Evolutionary conservation across 2,113 vertebrate genomes (phyloP).

Genomic region (Chitala chitala): DNA sequence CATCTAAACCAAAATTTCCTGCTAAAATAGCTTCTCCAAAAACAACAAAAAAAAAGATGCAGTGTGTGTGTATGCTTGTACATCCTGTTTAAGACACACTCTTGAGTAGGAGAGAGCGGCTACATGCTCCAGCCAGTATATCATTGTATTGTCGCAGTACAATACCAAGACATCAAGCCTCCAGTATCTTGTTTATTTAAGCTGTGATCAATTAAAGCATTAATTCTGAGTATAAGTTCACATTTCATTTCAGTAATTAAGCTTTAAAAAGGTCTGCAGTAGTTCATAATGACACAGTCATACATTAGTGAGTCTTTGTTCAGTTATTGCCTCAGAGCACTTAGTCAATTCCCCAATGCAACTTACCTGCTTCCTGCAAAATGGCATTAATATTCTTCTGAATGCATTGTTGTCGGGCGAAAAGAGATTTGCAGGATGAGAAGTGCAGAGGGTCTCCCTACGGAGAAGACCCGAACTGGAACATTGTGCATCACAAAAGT

Average conservation of each 20-base stretch:
- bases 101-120: no score
- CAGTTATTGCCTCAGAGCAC: constrained; percentile 13
- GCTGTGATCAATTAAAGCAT: constrained; percentile 1
- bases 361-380: constrained; percentile 2
- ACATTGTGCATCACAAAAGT: constrained; percentile 10
- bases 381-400: constrained; percentile 10
- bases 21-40: no score
- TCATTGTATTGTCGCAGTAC: no score
- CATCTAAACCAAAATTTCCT: no score
- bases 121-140: no score
- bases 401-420: constrained; percentile 1
- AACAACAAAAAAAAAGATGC: no score
- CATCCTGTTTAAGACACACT: no score
- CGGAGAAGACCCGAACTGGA: neutral
- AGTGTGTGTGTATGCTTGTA: no score
- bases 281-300: constrained; percentile 16
- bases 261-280: constrained; percentile 11
- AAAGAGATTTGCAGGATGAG: neutral
- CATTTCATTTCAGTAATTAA: constrained; percentile 13
- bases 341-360: constrained; percentile 14
- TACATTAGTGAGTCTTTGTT: constrained; percentile 19
- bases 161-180: neutral
- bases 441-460: neutral
- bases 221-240: constrained; percentile 8
- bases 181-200: neutral